Evolutionary conservation across 2,113 vertebrate species (phyloP).

Genomic region (Hemiscyllium ocellatum): DNA sequence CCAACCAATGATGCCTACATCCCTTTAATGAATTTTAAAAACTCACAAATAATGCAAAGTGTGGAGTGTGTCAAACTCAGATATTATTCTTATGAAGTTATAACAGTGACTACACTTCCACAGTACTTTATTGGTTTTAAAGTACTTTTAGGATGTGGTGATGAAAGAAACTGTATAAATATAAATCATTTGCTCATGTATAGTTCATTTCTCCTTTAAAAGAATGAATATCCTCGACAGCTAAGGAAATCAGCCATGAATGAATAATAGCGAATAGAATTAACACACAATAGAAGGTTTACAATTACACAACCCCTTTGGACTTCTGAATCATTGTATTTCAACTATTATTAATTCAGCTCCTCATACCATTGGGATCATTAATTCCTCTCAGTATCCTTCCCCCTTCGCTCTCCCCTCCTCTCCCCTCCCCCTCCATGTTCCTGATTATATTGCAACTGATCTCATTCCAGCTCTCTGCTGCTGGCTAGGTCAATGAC

Average conservation of each 20-base stretch:
- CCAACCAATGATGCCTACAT: too few species aligned
- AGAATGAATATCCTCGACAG: background rate
- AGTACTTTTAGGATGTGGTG: background rate
- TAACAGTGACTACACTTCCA: background rate
- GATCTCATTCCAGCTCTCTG: background rate
- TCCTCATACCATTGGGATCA: background rate
- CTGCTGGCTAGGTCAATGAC: background rate
- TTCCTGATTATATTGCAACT: background rate
- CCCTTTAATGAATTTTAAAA: too few species aligned
- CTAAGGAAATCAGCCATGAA: background rate
- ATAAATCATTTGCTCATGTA: background rate
- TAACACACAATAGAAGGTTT: background rate
- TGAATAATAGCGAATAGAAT: background rate
- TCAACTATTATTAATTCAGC: background rate
- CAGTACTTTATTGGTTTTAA: background rate
- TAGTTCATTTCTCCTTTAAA: background rate
- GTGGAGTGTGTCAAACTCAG: background rate
- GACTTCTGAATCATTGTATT: background rate
- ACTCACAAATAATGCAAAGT: background rate
- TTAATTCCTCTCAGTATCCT: background rate
- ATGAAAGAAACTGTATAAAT: background rate
- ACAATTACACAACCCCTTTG: background rate
- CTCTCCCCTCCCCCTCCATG: background rate
- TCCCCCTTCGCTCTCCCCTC: background rate
- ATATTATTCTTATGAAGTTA: background rate